Percentiles rank a stretch among this genome's conserved stretches.
phyloP scores from a whole-genome alignment of 2,888 invertebrate genomes.

The Ophion obscuratus region DNA sequence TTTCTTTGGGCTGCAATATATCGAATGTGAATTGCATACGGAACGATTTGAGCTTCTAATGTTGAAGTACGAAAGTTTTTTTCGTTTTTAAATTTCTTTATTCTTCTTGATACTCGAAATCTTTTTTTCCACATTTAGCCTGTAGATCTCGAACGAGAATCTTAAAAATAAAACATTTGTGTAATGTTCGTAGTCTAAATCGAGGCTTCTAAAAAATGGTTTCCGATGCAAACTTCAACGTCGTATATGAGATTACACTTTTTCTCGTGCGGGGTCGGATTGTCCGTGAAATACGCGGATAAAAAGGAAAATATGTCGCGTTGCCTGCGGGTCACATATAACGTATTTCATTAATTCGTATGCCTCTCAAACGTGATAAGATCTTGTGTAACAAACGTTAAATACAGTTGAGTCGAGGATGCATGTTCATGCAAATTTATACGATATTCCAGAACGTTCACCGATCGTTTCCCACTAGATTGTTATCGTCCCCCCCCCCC shows the following conservation, averaged over 20 bases:
- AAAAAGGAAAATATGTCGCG: neutral
- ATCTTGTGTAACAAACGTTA: neutral
- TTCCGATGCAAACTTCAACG: neutral
- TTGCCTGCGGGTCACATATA: constrained; percentile 7
- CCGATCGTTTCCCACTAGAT: constrained; percentile 24
- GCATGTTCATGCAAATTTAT: constrained; percentile 31
- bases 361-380: constrained; percentile 10
- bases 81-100: too few species aligned
- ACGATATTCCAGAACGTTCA: constrained; percentile 48
- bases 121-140: too few species aligned
- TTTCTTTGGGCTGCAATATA: too few species aligned
- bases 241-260: neutral
- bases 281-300: neutral
- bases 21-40: too few species aligned
- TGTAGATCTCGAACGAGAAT: too few species aligned
- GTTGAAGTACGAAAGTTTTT: too few species aligned
- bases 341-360: constrained; percentile 7
- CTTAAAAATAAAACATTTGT: too few species aligned
- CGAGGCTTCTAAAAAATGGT: too few species aligned
- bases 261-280: neutral
- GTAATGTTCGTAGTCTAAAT: too few species aligned
- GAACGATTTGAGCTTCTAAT: too few species aligned
- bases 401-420: constrained; percentile 17
- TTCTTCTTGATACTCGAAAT: too few species aligned
- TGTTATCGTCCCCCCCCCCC: neutral